Conservation (phyloP, 2,113 vertebrate genomes). For the Muscicapa adusta region DNA sequence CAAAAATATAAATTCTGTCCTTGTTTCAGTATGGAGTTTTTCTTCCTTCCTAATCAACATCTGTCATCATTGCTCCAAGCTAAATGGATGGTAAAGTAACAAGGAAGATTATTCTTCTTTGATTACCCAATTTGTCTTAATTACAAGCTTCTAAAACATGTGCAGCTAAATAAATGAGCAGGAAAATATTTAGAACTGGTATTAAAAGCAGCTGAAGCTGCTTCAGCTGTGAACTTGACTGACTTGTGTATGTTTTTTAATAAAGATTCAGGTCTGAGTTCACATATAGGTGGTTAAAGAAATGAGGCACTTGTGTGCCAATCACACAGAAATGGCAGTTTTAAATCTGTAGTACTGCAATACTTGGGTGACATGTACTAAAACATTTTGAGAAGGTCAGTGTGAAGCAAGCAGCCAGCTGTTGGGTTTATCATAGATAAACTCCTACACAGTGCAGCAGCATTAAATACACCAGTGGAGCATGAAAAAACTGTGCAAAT, state of each 20-base stretch:
- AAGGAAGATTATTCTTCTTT: constrained; percentile 73
- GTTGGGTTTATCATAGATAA: constrained; percentile 89
- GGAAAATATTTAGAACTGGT: constrained; percentile 51
- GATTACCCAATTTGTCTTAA: constrained; percentile 75
- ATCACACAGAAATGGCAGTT: constrained; percentile 61
- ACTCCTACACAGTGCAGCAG: constrained; percentile 81
- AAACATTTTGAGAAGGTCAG: constrained; percentile 79
- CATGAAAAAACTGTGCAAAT: constrained; percentile 93
- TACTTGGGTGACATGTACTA: constrained; percentile 63
- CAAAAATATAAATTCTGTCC: constrained; percentile 23
- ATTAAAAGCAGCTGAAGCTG: constrained; percentile 55
- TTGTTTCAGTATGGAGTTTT: constrained; percentile 40
- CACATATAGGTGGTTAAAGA: constrained; percentile 29
- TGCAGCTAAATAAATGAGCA: constrained; percentile 65
- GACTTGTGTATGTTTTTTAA: constrained; percentile 56
- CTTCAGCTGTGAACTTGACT: constrained; percentile 56
- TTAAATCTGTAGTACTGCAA: constrained; percentile 55
- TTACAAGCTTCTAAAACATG: constrained; percentile 69
- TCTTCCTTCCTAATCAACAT: constrained; percentile 60
- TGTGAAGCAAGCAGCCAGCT: constrained; percentile 86
- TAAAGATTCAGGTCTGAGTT: constrained; percentile 54
- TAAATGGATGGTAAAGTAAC: constrained; percentile 72
- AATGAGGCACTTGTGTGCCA: constrained; percentile 58
- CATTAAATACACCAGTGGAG: constrained; percentile 96
- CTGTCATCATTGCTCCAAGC: constrained; percentile 68